Evolutionary conservation across 2,113 vertebrate genomes (phyloP).

Genomic region (Nematolebias whitei): DNA sequence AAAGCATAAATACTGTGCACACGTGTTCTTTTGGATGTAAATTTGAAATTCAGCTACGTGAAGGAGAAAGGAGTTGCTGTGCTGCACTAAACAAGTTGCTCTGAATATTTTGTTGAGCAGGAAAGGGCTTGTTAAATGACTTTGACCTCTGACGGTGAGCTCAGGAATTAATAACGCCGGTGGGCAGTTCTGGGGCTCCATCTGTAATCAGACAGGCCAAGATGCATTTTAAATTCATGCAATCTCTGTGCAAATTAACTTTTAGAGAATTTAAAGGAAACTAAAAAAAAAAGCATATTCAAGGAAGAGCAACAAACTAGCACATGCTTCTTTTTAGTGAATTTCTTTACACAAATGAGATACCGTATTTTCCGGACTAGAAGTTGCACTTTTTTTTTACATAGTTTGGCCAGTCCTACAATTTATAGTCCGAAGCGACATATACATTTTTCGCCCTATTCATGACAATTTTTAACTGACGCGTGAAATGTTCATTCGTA

Average conservation of each 20-base stretch:
- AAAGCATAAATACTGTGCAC: slow-evolving; percentile 19
- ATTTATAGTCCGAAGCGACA: too few species aligned
- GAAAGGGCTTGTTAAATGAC: slow-evolving; percentile 61
- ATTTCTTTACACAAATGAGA: too few species aligned
- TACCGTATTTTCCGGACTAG: too few species aligned
- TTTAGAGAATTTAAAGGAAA: slow-evolving; percentile 20
- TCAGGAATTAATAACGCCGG: slow-evolving; percentile 41
- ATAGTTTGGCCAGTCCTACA: too few species aligned
- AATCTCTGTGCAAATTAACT: slow-evolving; percentile 28
- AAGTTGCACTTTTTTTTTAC: too few species aligned
- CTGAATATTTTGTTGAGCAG: slow-evolving; percentile 26
- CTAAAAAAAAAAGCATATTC: too few species aligned
- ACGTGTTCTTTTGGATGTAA: slow-evolving; percentile 14
- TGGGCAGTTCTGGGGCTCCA: slow-evolving; percentile 23
- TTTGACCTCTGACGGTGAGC: slow-evolving; percentile 50
- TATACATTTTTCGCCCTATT: too few species aligned
- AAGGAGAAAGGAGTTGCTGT: slow-evolving; percentile 11
- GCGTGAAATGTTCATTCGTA: too few species aligned
- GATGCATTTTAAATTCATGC: slow-evolving; percentile 31
- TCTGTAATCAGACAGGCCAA: slow-evolving; percentile 34
- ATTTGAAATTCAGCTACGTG: slow-evolving; percentile 15
- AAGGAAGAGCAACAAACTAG: too few species aligned
- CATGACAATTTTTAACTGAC: too few species aligned
- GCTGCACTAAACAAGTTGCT: slow-evolving; percentile 37
- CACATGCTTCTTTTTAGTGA: too few species aligned